Percentiles rank a stretch among this genome's conserved stretches.
Evolutionary conservation across 2,113 vertebrate species (phyloP).

Genomic region (Megaleporinus macrocephalus): DNA sequence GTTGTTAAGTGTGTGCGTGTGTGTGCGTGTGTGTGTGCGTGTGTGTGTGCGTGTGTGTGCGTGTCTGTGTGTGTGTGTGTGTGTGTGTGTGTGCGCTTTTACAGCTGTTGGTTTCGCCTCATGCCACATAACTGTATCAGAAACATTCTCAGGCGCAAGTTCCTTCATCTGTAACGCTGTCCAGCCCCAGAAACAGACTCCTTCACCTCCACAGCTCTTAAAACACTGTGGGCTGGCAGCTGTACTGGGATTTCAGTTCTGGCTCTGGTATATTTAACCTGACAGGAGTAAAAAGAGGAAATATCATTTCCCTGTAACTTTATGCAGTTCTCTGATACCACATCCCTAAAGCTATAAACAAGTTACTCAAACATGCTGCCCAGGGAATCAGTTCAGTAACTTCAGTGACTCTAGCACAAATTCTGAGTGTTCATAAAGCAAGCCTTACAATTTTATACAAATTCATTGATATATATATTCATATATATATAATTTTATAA

Average conservation of each 20-base stretch:
- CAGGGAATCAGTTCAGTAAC: neutral
- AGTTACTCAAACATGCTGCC: neutral
- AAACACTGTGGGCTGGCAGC: neutral
- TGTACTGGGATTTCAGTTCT: neutral
- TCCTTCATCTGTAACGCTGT: neutral
- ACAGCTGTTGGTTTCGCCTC: neutral
- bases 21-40: conserved; percentile 17
- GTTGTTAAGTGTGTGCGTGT: no score
- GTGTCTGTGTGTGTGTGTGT: neutral
- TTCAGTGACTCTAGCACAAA: neutral
- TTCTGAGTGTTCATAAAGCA: neutral
- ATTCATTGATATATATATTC: no score
- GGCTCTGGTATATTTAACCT: neutral
- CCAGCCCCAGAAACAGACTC: neutral
- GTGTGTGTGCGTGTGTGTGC: conserved; percentile 47
- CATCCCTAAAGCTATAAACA: neutral
- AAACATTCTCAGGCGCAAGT: neutral
- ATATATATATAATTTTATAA: no score
- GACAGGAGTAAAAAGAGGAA: conserved; percentile 16
- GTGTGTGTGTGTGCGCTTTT: conserved; percentile 12
- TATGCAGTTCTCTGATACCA: neutral
- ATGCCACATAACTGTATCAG: neutral
- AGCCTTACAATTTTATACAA: neutral
- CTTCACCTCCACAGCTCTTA: neutral
- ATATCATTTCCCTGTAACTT: conserved; percentile 8